A percentile compares a stretch with the other conserved stretches of the same genome.
These are phyloP conservation scores for Protaetia brevitarsis DNA, from an alignment of 1,140 invertebrate species.

Conservation along the genomic window DNA sequence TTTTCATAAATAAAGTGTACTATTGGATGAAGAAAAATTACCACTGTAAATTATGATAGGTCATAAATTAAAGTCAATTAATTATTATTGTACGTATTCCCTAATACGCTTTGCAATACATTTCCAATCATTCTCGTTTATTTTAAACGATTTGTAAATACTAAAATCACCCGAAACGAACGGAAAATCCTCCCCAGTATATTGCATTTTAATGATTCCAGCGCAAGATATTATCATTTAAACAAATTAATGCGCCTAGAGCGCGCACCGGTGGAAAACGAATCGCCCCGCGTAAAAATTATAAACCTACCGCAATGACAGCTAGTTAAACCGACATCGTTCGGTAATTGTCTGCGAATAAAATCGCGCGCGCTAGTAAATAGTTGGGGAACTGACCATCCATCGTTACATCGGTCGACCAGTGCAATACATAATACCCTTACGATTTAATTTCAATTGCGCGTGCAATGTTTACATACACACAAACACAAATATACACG, in stretches of 20 bases:
- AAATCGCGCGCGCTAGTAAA: background rate
- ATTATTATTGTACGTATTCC: too few relatives aligned
- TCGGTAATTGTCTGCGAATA: slow-evolving; percentile 7
- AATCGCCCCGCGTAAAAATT: slow-evolving; percentile 3
- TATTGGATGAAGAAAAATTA: too few relatives aligned
- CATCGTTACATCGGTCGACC: background rate
- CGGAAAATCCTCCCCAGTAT: too few relatives aligned
- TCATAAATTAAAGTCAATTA: too few relatives aligned
- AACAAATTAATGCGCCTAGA: background rate
- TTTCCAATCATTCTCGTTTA: too few relatives aligned
- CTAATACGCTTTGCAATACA: too few relatives aligned
- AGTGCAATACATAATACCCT: background rate
- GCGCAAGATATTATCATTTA: slow-evolving; percentile 10
- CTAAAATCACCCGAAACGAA: too few relatives aligned
- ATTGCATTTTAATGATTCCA: slow-evolving; percentile 1
- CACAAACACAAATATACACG: too few relatives aligned
- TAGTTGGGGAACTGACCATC: background rate
- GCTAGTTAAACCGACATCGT: slow-evolving; percentile 12
- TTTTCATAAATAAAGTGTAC: too few relatives aligned
- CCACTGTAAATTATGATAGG: too few relatives aligned
- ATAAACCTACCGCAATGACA: slow-evolving; percentile 11
- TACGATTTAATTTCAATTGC: background rate
- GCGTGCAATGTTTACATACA: too few relatives aligned
- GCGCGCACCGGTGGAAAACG: background rate
- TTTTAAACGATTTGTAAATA: too few relatives aligned